These are phyloP conservation scores for Rhynchonycteris naso DNA, from an alignment of 2,797 vertebrate species.

Conservation along the genomic window DNA sequence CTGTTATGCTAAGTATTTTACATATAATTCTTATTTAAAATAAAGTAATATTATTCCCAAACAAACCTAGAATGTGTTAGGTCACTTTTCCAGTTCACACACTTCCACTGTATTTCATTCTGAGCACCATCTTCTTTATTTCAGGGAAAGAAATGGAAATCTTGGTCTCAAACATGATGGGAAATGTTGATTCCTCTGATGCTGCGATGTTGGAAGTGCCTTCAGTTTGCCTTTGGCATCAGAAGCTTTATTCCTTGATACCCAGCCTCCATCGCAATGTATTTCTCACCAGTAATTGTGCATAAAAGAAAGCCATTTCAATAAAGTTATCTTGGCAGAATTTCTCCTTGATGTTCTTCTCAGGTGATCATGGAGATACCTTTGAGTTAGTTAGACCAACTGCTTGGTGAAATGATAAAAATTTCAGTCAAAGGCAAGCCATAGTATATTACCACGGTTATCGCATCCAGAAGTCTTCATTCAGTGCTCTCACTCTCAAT, in stretches of 20 bases:
- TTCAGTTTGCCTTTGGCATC: background rate
- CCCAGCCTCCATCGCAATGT: background rate
- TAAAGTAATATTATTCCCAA: background rate
- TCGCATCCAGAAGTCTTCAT: background rate
- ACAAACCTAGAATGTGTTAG: background rate
- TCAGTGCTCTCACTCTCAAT: background rate
- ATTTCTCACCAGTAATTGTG: background rate
- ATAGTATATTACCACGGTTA: background rate
- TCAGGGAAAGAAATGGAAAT: conserved; percentile 64
- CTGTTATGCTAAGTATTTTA: background rate
- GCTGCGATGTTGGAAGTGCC: background rate
- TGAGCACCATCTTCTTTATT: conserved; percentile 36
- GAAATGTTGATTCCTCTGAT: conserved; percentile 55
- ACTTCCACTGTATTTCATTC: background rate
- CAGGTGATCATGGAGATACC: background rate
- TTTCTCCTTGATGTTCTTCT: background rate
- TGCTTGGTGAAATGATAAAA: background rate
- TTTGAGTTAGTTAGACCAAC: background rate
- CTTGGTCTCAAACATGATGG: conserved; percentile 60
- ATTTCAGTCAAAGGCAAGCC: background rate
- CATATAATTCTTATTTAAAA: background rate
- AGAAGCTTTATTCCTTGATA: background rate
- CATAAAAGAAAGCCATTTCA: background rate
- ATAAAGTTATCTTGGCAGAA: conserved; percentile 45
- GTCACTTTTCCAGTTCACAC: background rate